These are phyloP conservation scores for Scaptomyza graminum DNA, from an alignment of 1,140 invertebrate genomes.

Conservation along the genomic window DNA sequence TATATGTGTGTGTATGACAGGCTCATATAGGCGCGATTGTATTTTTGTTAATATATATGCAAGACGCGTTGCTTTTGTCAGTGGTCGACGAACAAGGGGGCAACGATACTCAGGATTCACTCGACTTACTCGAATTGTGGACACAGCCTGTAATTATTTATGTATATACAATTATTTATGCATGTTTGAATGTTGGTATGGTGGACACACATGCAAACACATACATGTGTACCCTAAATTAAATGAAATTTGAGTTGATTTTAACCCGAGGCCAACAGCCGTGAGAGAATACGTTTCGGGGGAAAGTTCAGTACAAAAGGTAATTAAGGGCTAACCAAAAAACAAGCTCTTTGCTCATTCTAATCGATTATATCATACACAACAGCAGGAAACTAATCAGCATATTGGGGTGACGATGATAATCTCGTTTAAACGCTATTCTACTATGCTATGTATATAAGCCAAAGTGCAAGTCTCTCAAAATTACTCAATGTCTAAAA, in stretches of 20 bases:
- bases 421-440: constrained; percentile 37
- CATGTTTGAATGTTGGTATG: constrained; percentile 10
- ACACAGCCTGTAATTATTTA: constrained; percentile 44
- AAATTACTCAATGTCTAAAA: constrained; percentile 24
- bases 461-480: constrained; percentile 17
- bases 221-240: constrained; percentile 24
- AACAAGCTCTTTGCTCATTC: no score
- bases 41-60: constrained; percentile 81
- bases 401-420: constrained; percentile 23
- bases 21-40: constrained; percentile 17
- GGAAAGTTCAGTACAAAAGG: no score
- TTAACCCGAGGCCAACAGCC: constrained; percentile 2
- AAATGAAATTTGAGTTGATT: constrained; percentile 17
- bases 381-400: constrained; percentile 18
- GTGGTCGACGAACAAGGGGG: constrained; percentile 21
- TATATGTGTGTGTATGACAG: not conserved
- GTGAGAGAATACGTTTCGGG: not conserved
- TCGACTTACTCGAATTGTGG: constrained; percentile 14
- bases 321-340: no score
- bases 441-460: no score
- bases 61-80: constrained; percentile 59
- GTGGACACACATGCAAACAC: constrained; percentile 2
- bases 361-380: not conserved
- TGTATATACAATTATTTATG: not conserved
- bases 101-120: not conserved